These are phyloP conservation scores for Vireo griseus DNA, from an alignment of 2,797 vertebrate species.

Conservation along the genomic window DNA sequence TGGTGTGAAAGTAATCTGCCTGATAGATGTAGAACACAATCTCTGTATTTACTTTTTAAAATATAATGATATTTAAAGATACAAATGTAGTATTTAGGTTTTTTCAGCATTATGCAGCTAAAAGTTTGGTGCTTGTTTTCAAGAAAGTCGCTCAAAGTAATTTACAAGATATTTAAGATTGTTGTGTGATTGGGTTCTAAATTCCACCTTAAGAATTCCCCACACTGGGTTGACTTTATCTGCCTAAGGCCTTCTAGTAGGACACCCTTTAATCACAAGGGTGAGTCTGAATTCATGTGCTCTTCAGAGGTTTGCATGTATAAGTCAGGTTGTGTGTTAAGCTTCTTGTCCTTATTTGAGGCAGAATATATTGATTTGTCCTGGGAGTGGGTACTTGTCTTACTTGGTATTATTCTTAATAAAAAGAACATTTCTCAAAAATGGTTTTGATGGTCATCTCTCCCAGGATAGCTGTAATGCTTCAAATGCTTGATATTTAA, in stretches of 20 bases:
- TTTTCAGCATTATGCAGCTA: not conserved
- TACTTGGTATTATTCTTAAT: not conserved
- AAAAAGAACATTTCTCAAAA: not conserved
- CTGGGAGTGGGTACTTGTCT: not conserved
- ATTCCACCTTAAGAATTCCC: not conserved
- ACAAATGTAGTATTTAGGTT: not conserved
- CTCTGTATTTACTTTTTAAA: not conserved
- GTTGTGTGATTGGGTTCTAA: not conserved
- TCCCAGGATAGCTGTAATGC: not conserved
- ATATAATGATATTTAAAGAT: not conserved
- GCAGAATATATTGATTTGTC: not conserved
- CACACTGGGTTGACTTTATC: fast-evolving
- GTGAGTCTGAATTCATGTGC: not conserved
- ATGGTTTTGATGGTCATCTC: not conserved
- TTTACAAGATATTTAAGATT: not conserved
- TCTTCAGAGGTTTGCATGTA: not conserved
- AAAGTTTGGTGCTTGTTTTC: not conserved
- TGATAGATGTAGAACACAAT: not conserved
- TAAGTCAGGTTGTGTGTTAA: not conserved
- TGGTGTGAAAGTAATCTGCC: not conserved
- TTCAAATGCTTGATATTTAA: not conserved
- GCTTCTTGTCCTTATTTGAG: not conserved
- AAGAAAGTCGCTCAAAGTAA: not conserved
- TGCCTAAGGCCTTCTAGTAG: not conserved
- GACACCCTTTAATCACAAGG: not conserved